Base-by-base conservation (phyloP, 2,888 invertebrate species). In the Odontomyia ornata region DNA sequence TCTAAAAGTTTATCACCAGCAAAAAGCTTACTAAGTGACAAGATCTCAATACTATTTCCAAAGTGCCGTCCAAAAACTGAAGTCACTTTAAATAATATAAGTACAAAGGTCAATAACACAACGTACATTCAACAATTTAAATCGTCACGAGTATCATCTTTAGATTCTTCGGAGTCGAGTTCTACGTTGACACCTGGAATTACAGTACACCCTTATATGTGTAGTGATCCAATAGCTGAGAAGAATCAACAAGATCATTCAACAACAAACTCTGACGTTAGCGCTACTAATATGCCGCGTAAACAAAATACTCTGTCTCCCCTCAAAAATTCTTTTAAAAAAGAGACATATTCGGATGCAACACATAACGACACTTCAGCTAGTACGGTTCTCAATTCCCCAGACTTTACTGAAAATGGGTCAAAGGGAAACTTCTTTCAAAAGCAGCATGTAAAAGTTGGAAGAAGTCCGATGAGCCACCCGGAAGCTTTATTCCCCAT, bases 21-120 rank as follows among this genome's bases (percentile, higher is more conserved):
- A 88, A 87, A 85, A 88, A 87, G 85, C 89, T 89, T 52, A 88
- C 87, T 89, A 23, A 86, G 83, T 88, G 93, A 93, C 89, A 92
- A 93, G 88, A 93, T 95, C 88, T 93, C 93, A 85, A 90, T 93
- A 86, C 90, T 95, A 84, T 95, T 95, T 88, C 94, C 94, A 83
- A 95, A 95, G 92, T 95, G 95, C 89, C 91, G 94, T 83, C 94
- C 94, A 82, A 89, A 91, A 84, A 88, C 88, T 83, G 89, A 89
- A 86, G 88, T 89, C 83, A 89, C 89, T 86, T 85, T 89, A 82
- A 89, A 89, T 85, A 62, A 77, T 30, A 60, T 52, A 25, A 56
- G 43, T 27, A 77, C 72, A 23, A 67, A 28, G 28, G 60, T 23
- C 23, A 56, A 25, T 36, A 62, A 56, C 28, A 47, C 36, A 21